Conservation (phyloP, 1,140 invertebrate species). For the Drosophila varians region DNA sequence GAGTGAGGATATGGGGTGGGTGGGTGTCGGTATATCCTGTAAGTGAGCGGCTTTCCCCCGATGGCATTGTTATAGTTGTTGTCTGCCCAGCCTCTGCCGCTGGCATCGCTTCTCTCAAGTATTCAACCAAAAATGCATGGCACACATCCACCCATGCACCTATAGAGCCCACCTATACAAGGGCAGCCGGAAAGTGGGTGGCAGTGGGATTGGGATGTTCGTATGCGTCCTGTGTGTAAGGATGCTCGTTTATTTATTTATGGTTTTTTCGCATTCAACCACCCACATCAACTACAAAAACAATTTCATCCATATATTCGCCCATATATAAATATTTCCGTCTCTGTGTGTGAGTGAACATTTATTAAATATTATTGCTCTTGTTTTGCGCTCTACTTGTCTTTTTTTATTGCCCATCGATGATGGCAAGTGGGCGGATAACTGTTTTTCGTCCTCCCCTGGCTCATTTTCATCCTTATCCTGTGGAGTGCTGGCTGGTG, state of each 20-base stretch:
- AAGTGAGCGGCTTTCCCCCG: slow-evolving; percentile 51
- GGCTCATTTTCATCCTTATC: background rate
- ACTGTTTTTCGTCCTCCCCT: background rate
- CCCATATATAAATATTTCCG: slow-evolving; percentile 19
- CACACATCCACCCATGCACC: slow-evolving; percentile 35
- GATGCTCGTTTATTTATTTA: slow-evolving; percentile 64
- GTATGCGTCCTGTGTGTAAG: slow-evolving; percentile 37
- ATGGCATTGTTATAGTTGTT: slow-evolving; percentile 19
- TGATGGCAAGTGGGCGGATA: slow-evolving; percentile 45
- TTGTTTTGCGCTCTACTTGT: slow-evolving; percentile 72
- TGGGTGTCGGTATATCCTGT: slow-evolving; percentile 35
- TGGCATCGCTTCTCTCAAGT: slow-evolving; percentile 41
- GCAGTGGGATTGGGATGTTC: slow-evolving; percentile 28
- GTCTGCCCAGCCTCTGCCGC: background rate
- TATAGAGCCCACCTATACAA: slow-evolving; percentile 56
- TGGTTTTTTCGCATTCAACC: slow-evolving; percentile 73
- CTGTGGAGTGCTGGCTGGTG: slow-evolving; percentile 24
- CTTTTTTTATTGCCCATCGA: slow-evolving; percentile 70
- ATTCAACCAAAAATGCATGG: slow-evolving; percentile 73
- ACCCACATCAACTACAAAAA: slow-evolving; percentile 53
- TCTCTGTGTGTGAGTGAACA: slow-evolving; percentile 47
- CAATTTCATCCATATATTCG: slow-evolving; percentile 3
- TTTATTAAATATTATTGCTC: slow-evolving; percentile 82
- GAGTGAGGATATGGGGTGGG: background rate
- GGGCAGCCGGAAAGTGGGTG: slow-evolving; percentile 12